Evolutionary conservation across 2,797 vertebrate genomes (phyloP).

Genomic region (Alcedo quadribrachys): DNA sequence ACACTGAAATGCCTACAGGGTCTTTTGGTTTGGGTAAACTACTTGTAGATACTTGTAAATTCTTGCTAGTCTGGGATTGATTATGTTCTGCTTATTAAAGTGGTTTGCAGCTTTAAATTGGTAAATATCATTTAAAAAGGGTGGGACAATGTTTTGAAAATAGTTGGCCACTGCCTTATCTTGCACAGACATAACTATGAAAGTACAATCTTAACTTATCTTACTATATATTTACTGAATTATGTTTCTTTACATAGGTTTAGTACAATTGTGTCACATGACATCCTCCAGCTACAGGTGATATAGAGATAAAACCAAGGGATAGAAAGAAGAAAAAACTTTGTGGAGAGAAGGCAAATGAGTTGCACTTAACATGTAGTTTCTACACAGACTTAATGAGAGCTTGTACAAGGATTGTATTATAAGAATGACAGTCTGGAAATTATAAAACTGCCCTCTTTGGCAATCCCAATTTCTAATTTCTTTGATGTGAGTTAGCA

Average conservation of each 20-base stretch:
- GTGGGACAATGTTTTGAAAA: slow-evolving; percentile 11
- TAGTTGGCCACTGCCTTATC: background rate
- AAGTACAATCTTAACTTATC: background rate
- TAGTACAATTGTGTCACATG: background rate
- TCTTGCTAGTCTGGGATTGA: slow-evolving; percentile 11
- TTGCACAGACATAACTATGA: background rate
- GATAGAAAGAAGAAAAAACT: background rate
- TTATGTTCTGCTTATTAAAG: background rate
- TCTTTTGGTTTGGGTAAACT: background rate
- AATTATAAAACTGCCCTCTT: slow-evolving; percentile 20
- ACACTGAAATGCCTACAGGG: slow-evolving; percentile 8
- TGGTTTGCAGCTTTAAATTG: slow-evolving; percentile 9
- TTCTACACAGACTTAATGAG: background rate
- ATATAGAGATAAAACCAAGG: background rate
- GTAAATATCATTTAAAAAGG: slow-evolving; percentile 12
- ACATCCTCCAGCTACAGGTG: background rate
- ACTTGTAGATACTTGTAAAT: slow-evolving; percentile 42
- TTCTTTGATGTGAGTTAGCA: slow-evolving; percentile 42
- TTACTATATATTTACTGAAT: background rate
- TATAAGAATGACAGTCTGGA: background rate
- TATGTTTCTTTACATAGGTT: background rate
- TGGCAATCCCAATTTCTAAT: background rate
- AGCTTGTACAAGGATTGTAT: background rate
- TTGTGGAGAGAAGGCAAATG: background rate
- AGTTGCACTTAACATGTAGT: background rate